A percentile compares a stretch with the other conserved stretches of the same genome.
Conservation (phyloP, 2,888 invertebrate species). For the Sphaerophoria rueppellii region DNA sequence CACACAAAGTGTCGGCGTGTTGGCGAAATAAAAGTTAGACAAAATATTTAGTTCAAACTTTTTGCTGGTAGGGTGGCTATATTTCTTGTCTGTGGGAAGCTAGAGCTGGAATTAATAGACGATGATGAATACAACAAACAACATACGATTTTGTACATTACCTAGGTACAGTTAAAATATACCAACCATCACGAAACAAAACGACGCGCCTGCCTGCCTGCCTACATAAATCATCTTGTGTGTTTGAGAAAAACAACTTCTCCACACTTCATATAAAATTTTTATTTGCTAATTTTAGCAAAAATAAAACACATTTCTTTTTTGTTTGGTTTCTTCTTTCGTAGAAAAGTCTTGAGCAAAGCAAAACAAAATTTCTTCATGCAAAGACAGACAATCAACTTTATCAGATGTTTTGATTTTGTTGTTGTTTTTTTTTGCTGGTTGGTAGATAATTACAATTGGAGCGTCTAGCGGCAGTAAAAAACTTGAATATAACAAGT, state of each 20-base stretch:
- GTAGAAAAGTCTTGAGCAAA: background rate
- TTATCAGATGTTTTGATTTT: slow-evolving; percentile 28
- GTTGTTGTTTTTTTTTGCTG: background rate
- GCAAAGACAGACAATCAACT: slow-evolving; percentile 21
- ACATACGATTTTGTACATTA: too few species aligned
- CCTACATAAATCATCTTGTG: slow-evolving; percentile 2
- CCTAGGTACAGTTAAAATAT: too few species aligned
- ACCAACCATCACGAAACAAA: too few species aligned
- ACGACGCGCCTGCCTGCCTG: slow-evolving; percentile 6
- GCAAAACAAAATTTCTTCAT: slow-evolving; percentile 21
- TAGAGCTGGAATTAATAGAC: slow-evolving; percentile 20
- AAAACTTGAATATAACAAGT: slow-evolving; percentile 47
- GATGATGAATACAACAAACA: too few species aligned
- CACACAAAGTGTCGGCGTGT: slow-evolving; percentile 17
- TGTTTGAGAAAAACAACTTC: slow-evolving; percentile 1
- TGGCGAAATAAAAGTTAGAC: background rate
- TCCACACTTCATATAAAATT: slow-evolving; percentile 3
- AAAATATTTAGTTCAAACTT: slow-evolving; percentile 28
- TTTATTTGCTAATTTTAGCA: slow-evolving; percentile 16
- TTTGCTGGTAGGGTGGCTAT: too few species aligned
- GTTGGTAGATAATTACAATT: background rate
- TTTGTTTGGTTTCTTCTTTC: background rate
- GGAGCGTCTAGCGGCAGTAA: background rate
- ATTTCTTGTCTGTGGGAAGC: background rate
- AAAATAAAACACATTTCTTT: background rate